These are phyloP conservation scores for Oophaga sylvatica DNA, from an alignment of 2,797 vertebrate species.

Conservation along the genomic window DNA sequence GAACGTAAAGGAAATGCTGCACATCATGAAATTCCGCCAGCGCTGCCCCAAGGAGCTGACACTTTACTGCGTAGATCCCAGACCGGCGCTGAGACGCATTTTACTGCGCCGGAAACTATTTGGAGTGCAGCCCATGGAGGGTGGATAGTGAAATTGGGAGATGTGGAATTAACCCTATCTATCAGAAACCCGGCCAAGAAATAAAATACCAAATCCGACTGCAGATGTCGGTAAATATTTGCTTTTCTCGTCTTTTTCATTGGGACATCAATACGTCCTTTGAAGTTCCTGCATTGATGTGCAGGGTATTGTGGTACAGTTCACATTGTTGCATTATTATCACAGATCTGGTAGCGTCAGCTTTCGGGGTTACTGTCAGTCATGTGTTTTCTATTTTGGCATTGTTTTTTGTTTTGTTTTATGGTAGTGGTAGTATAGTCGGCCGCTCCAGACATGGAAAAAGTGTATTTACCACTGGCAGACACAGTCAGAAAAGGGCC, in stretches of 20 bases:
- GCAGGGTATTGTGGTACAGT: not conserved
- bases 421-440: not conserved
- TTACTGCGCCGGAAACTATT: not conserved
- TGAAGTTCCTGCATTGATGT: not conserved
- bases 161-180: constrained; percentile 14
- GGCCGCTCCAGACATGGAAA: too few species aligned
- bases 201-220: not conserved
- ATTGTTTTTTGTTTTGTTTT: not conserved
- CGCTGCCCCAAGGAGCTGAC: not conserved
- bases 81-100: not conserved
- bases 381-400: not conserved
- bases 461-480: too few species aligned
- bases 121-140: not conserved
- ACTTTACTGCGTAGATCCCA: not conserved
- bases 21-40: not conserved
- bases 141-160: not conserved
- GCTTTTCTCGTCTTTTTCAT: constrained; percentile 1
- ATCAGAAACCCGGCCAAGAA: not conserved
- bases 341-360: not conserved
- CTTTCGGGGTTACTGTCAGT: not conserved
- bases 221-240: constrained; percentile 36
- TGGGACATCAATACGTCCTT: constrained; percentile 6
- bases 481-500: too few species aligned
- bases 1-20: not conserved
- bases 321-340: not conserved